A percentile compares a stretch with the other conserved stretches of the same genome.
phyloP scores from a whole-genome alignment of 2,888 invertebrate species.

The Steinernema carpocapsae region DNA sequence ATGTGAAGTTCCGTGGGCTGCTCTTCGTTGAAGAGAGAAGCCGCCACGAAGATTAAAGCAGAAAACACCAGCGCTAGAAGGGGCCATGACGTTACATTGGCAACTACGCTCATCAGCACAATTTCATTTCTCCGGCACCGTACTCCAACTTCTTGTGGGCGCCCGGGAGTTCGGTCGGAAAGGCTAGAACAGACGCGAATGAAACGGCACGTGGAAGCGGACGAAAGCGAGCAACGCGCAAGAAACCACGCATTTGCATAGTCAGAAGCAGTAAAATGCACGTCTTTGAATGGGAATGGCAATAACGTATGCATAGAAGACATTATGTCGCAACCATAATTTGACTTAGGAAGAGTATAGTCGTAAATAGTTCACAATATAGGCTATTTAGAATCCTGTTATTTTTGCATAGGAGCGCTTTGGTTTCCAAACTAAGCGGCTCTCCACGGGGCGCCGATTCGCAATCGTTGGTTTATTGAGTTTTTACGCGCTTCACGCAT shows the following conservation, averaged over 20 bases:
- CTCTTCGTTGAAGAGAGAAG: constrained; percentile 16
- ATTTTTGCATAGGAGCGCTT: not conserved
- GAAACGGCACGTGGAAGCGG: no score
- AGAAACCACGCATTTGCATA: not conserved
- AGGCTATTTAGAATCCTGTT: not conserved
- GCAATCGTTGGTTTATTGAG: constrained; percentile 26
- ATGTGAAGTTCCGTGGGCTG: constrained; percentile 77
- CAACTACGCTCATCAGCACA: constrained; percentile 33
- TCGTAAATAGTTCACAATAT: not conserved
- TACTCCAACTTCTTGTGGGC: not conserved
- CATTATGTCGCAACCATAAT: constrained; percentile 12
- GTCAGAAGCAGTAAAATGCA: constrained; percentile 9
- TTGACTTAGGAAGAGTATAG: not conserved
- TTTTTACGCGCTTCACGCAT: constrained; percentile 12
- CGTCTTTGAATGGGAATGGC: constrained; percentile 6
- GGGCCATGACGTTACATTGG: constrained; percentile 31
- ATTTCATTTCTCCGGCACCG: constrained; percentile 17
- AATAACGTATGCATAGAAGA: constrained; percentile 30
- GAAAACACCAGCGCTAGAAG: constrained; percentile 23
- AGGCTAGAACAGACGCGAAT: not conserved
- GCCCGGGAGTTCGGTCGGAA: not conserved
- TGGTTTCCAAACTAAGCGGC: constrained; percentile 5
- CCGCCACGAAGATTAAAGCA: not conserved
- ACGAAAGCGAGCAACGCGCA: not conserved
- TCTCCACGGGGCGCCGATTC: constrained; percentile 21